phyloP scores from a whole-genome alignment of 1,140 invertebrate species.

The Sycophila sp. region DNA sequence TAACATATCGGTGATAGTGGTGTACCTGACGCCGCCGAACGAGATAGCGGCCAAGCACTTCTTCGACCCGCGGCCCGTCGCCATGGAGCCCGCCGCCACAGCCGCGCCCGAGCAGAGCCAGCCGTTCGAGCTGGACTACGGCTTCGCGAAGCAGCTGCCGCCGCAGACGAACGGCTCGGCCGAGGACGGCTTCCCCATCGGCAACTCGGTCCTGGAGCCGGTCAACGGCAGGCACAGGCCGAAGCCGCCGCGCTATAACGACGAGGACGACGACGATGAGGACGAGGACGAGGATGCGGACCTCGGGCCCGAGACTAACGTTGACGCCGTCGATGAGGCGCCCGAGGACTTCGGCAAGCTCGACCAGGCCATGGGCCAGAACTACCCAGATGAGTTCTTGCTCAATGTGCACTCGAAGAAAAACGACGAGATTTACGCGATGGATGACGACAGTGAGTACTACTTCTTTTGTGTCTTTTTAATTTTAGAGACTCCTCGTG shows the following conservation, averaged over 20 bases:
- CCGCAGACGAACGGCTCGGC: slow-evolving; percentile 38
- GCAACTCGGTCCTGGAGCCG: slow-evolving; percentile 5
- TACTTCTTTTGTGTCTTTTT: no score
- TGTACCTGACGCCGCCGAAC: slow-evolving; percentile 81
- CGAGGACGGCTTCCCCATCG: background rate
- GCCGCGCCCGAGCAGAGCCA: slow-evolving; percentile 40
- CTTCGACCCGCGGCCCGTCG: slow-evolving; percentile 27
- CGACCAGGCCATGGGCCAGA: slow-evolving; percentile 9
- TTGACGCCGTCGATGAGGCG: slow-evolving; percentile 57
- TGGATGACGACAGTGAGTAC: no score
- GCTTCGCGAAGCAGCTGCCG: slow-evolving; percentile 28
- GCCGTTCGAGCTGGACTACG: slow-evolving; percentile 20
- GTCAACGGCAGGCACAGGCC: slow-evolving; percentile 13
- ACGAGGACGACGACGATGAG: slow-evolving; percentile 61
- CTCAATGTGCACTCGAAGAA: background rate
- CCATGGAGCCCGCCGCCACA: slow-evolving; percentile 20
- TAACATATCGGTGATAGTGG: slow-evolving; percentile 89
- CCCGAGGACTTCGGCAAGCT: slow-evolving; percentile 8
- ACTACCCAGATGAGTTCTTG: slow-evolving; percentile 2
- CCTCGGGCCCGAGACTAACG: slow-evolving; percentile 71
- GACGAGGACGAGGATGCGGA: slow-evolving; percentile 70
- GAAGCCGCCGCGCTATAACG: slow-evolving; percentile 49
- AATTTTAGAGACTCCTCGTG: no score
- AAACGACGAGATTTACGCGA: no score
- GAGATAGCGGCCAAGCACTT: slow-evolving; percentile 69